phyloP scores from a whole-genome alignment of 2,797 vertebrate genomes.

The Pempheris klunzingeri region DNA sequence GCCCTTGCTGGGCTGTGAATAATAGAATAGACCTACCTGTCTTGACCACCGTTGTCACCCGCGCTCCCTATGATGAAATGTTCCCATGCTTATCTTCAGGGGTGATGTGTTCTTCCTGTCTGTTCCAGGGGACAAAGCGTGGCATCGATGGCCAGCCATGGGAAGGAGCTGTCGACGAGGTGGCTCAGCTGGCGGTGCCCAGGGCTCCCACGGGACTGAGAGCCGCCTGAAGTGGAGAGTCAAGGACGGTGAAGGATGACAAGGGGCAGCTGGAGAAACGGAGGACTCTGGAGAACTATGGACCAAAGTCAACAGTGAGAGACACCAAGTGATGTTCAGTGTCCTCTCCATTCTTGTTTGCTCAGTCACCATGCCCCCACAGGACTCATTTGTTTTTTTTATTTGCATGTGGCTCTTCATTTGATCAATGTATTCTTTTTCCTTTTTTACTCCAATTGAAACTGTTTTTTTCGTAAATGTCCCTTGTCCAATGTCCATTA shows the following conservation, averaged over 20 bases:
- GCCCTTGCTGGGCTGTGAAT: slow-evolving; percentile 72
- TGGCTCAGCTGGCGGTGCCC: slow-evolving; percentile 63
- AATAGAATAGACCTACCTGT: slow-evolving; percentile 76
- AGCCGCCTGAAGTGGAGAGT: slow-evolving; percentile 49
- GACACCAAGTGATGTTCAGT: slow-evolving; percentile 53
- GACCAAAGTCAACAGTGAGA: slow-evolving; percentile 68
- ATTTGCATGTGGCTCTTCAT: background rate
- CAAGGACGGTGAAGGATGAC: slow-evolving; percentile 65
- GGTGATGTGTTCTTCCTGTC: slow-evolving; percentile 68
- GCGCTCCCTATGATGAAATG: slow-evolving; percentile 69
- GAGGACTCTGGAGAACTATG: slow-evolving; percentile 32
- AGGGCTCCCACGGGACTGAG: slow-evolving; percentile 23
- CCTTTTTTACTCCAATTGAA: background rate
- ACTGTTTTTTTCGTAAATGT: background rate
- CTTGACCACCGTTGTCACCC: slow-evolving; percentile 65
- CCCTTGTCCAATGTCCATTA: slow-evolving; percentile 18
- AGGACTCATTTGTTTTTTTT: slow-evolving; percentile 32
- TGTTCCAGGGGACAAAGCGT: slow-evolving; percentile 74
- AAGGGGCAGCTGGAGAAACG: slow-evolving; percentile 64
- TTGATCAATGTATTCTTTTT: background rate
- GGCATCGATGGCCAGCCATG: slow-evolving; percentile 26
- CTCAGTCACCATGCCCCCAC: slow-evolving; percentile 5
- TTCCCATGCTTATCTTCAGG: slow-evolving; percentile 65
- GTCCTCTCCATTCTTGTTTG: slow-evolving; percentile 29
- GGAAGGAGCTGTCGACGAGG: slow-evolving; percentile 62